Evolutionary conservation across 2,797 vertebrate species (phyloP).

Genomic region (Sebastes nivosus): DNA sequence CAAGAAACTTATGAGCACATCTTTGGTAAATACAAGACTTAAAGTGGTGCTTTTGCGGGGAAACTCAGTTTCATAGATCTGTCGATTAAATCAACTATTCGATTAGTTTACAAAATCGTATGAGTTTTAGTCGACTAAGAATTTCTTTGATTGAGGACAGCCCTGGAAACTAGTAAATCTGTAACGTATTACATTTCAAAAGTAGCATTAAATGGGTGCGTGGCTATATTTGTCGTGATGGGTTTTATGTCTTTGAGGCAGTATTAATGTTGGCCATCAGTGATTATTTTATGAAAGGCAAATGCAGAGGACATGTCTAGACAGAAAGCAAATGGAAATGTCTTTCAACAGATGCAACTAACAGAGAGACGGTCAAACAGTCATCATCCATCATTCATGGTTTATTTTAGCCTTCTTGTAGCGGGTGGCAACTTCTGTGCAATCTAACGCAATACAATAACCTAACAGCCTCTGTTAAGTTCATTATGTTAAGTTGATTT

Average conservation of each 20-base stretch:
- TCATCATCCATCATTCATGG: not conserved
- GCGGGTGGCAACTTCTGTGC: not conserved
- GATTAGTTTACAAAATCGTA: no score
- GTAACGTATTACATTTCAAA: not conserved
- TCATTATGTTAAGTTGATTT: not conserved
- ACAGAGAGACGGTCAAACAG: not conserved
- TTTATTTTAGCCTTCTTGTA: not conserved
- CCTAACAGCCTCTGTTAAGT: not conserved
- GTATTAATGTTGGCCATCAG: constrained; percentile 10
- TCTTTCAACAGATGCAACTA: not conserved
- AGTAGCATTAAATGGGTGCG: not conserved
- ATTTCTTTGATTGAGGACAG: no score
- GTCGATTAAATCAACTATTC: no score
- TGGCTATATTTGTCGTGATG: not conserved
- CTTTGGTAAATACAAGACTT: no score
- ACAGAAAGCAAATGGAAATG: constrained; percentile 30
- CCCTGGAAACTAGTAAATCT: no score
- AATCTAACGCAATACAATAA: not conserved
- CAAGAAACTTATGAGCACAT: no score
- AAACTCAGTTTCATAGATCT: no score
- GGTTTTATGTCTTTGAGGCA: not conserved
- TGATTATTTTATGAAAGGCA: constrained; percentile 16
- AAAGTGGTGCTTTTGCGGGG: no score
- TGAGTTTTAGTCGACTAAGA: no score
- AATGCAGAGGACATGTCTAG: constrained; percentile 59